A percentile compares a stretch with the other conserved stretches of the same genome.
Conservation (phyloP, 2,888 invertebrate genomes). For the Brachynemurus nebulosus region DNA sequence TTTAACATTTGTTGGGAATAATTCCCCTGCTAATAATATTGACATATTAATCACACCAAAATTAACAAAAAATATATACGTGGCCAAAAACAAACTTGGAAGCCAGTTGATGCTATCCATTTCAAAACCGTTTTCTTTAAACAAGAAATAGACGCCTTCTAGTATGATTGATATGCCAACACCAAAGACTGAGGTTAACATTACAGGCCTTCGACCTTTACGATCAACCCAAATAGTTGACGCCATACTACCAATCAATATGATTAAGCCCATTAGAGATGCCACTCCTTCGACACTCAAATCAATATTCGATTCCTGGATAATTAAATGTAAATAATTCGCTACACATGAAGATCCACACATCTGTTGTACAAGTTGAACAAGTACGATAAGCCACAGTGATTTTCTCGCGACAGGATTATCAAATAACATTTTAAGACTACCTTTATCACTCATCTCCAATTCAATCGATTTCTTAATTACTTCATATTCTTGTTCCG, state of each 20-base stretch:
- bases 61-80: constrained; percentile 42
- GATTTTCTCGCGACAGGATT: constrained; percentile 27
- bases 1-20: constrained; percentile 10
- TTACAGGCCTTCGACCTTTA: constrained; percentile 38
- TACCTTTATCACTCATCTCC: constrained; percentile 21
- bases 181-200: constrained; percentile 38
- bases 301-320: constrained; percentile 21
- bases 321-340: constrained; percentile 31
- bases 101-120: constrained; percentile 32
- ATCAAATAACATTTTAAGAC: constrained; percentile 23
- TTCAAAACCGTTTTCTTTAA: constrained; percentile 23
- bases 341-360: constrained; percentile 27
- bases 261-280: background rate
- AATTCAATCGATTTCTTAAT: constrained; percentile 24
- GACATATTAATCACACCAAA: constrained; percentile 45
- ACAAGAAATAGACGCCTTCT: constrained; percentile 37
- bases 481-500: constrained; percentile 26
- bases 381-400: constrained; percentile 26
- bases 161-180: constrained; percentile 37
- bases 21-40: constrained; percentile 25
- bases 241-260: background rate
- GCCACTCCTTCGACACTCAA: background rate
- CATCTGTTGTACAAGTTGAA: constrained; percentile 33
- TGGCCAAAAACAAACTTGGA: constrained; percentile 38
- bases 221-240: constrained; percentile 37